A percentile compares a stretch with the other conserved stretches of the same genome.
Conservation (phyloP, 2,113 vertebrate genomes). For the Nothocercus julius region DNA sequence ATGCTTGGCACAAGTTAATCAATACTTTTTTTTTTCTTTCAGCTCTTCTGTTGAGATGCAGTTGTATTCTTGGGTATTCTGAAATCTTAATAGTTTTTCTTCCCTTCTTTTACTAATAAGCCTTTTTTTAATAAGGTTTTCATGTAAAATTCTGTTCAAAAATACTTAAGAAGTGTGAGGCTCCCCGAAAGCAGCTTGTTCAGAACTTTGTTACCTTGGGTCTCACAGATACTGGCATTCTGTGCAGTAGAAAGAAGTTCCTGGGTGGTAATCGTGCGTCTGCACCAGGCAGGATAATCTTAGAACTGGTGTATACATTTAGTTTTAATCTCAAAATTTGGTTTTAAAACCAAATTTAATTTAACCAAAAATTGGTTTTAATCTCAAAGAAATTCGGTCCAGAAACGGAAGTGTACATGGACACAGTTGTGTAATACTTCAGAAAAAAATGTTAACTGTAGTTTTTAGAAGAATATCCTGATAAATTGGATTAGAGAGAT, state of each 20-base stretch:
- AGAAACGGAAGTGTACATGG: background rate
- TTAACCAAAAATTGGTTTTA: background rate
- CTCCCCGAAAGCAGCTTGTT: background rate
- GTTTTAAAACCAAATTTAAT: background rate
- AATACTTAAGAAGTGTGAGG: background rate
- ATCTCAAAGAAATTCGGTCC: background rate
- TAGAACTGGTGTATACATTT: background rate
- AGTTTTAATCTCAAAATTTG: background rate
- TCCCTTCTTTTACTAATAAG: background rate
- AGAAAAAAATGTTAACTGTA: background rate
- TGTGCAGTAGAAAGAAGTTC: background rate
- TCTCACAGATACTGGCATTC: background rate
- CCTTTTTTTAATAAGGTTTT: background rate
- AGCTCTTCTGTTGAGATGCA: background rate
- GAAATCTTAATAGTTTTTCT: background rate
- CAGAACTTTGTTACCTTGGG: background rate
- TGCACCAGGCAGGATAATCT: background rate
- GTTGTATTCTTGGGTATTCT: background rate
- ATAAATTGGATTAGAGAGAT: constrained; percentile 11
- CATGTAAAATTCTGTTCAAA: background rate
- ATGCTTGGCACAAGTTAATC: background rate
- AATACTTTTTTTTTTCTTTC: constrained; percentile 20
- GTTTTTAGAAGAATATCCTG: background rate
- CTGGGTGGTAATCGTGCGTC: background rate
- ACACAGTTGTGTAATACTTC: background rate